phyloP scores from a whole-genome alignment of 2,797 vertebrate species.

The Acanthurus leucopareius region DNA sequence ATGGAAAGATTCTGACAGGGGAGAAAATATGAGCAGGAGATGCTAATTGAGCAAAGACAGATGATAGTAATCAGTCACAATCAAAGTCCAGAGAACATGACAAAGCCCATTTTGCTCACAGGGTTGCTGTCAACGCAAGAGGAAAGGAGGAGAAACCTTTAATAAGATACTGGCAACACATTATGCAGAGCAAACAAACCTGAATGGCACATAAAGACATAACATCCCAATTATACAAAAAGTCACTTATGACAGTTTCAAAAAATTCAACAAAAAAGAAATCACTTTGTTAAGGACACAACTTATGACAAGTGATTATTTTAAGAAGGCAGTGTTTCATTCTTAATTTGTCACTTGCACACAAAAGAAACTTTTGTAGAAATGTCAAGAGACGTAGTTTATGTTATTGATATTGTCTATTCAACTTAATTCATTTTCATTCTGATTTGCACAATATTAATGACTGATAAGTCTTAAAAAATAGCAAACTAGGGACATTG shows the following conservation, averaged over 20 bases:
- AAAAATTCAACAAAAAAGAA: too few species aligned
- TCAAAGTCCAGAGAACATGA: not conserved
- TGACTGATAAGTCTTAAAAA: not conserved
- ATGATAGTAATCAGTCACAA: not conserved
- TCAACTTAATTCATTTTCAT: not conserved
- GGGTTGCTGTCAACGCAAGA: not conserved
- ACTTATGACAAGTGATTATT: too few species aligned
- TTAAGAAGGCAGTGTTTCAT: too few species aligned
- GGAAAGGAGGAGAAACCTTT: not conserved
- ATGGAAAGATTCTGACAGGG: not conserved
- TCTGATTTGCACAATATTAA: not conserved
- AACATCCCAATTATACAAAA: not conserved
- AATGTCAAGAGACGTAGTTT: not conserved
- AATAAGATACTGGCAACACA: not conserved
- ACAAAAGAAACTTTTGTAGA: not conserved
- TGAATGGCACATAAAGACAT: not conserved
- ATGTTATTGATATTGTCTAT: not conserved
- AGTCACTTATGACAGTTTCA: not conserved
- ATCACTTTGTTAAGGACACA: too few species aligned
- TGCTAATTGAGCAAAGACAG: not conserved
- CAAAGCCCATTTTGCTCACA: not conserved
- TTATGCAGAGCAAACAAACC: not conserved
- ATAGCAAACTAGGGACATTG: not conserved
- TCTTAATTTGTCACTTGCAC: too few species aligned
- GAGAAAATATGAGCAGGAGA: not conserved